Evolutionary conservation across 2,113 vertebrate species (phyloP).

Genomic region (Zapornia atra): DNA sequence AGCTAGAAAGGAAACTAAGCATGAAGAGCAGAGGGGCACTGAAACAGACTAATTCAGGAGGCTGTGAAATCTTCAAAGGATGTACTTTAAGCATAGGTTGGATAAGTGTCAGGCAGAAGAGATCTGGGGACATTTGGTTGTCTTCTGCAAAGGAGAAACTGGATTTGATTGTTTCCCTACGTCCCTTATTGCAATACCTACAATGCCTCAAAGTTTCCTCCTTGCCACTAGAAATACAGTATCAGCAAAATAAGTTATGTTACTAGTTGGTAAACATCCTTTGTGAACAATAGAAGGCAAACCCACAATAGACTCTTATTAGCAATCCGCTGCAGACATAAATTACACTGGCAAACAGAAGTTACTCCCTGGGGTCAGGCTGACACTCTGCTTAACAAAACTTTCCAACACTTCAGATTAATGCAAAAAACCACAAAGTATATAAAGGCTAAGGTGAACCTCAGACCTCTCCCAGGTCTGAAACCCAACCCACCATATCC

Average conservation of each 20-base stretch:
- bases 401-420: neutral
- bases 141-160: neutral
- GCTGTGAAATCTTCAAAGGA: neutral
- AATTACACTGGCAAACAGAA: neutral
- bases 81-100: neutral
- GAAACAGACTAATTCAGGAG: neutral
- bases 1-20: constrained; percentile 30
- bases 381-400: neutral
- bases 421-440: neutral
- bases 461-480: neutral
- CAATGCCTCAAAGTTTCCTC: neutral
- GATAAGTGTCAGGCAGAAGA: neutral
- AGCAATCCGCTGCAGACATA: neutral
- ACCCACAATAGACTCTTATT: neutral
- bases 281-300: neutral
- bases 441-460: neutral
- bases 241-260: neutral
- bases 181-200: neutral
- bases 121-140: neutral
- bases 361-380: neutral
- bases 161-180: neutral
- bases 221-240: neutral
- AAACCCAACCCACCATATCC: neutral
- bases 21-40: neutral
- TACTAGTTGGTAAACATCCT: neutral